Evolutionary conservation across 2,113 vertebrate genomes (phyloP), one percentile per base, ranked within the genome.

Genomic region (Sturnus vulgaris): DNA sequence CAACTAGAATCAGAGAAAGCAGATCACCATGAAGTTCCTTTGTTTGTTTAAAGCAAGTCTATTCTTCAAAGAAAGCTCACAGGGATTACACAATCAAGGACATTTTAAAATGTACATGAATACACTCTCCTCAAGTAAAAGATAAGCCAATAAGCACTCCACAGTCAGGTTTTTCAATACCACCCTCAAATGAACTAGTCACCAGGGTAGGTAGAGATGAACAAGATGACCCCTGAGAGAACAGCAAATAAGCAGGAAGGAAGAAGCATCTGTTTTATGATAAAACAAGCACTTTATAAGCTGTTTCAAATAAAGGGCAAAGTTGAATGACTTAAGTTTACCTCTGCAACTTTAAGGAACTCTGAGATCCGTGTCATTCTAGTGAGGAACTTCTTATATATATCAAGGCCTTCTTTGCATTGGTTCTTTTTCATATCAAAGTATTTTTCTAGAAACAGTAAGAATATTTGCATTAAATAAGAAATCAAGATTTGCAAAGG

Each of bases 401-500:
- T 99, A 92, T 99, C 99, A 97, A 99, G 98, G 73, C 99, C 99
- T 98, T 99, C 99, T 98, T 99, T 99, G 97, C 99, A 99, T 76
- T 99, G 99, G 93, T 98, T 98, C 97, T 99, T 99, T 97, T 99
- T 99, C 99, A 99, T 99, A 97, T 99, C 99, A 92, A 99, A 99
- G 96, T 99, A 99, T 98, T 99, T 99, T 98, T 99, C 99, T 99
- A 96, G 77, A 70, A 95, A 96, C 78, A 63, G 35, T 42, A 59
- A 94, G 33, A 83, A 82, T 19, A 84, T 17, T 78, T 46, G 27
- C 77, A 75, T 82, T 72, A 92, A 79, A 33, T 35, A 63, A 63
- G 40, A 44, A 64, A 52, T 44, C 27, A 64, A 63, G 12, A 76
- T 37, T 72, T 81, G 23, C 27, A 88, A 86, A 71, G 39, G 11